Conservation (phyloP, 2,888 invertebrate genomes). For the Polymixis flavicincta region DNA sequence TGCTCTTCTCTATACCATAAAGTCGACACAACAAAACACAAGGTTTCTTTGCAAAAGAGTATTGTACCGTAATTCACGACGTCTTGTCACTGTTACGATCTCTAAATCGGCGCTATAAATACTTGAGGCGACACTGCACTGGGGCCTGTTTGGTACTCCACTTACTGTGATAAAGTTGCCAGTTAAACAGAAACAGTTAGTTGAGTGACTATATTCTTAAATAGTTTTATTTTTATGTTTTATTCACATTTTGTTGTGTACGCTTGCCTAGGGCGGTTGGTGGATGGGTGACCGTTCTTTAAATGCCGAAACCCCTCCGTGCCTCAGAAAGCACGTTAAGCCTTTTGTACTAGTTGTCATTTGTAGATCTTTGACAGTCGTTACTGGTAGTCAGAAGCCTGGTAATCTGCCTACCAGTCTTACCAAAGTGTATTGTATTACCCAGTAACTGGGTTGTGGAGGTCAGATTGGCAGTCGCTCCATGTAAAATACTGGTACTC, state of each 20-base stretch:
- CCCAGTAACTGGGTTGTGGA: too few species aligned
- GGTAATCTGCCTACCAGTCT: too few species aligned
- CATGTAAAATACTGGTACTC: too few species aligned
- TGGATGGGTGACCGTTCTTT: too few species aligned
- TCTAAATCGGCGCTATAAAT: slow-evolving; percentile 58
- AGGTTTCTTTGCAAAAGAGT: slow-evolving; percentile 11
- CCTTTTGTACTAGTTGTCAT: too few species aligned
- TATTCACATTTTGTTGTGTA: neutral
- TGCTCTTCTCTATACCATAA: neutral
- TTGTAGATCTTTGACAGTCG: too few species aligned
- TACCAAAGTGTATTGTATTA: too few species aligned
- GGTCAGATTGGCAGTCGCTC: too few species aligned
- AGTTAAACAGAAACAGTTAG: slow-evolving; percentile 31
- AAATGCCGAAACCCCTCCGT: too few species aligned
- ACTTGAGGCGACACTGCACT: slow-evolving; percentile 36
- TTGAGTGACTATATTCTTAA: slow-evolving; percentile 19
- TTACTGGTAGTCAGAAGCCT: too few species aligned
- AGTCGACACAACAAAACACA: slow-evolving; percentile 16
- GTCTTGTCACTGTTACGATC: slow-evolving; percentile 52
- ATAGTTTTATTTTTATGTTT: slow-evolving; percentile 7
- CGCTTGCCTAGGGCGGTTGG: too few species aligned
- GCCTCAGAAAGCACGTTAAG: too few species aligned
- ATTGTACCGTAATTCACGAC: slow-evolving; percentile 27
- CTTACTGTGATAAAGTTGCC: slow-evolving; percentile 31
- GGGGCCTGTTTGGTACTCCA: slow-evolving; percentile 25